These are phyloP conservation scores for Barypeithes pellucidus DNA, from an alignment of 2,888 invertebrate species.

Conservation along the genomic window DNA sequence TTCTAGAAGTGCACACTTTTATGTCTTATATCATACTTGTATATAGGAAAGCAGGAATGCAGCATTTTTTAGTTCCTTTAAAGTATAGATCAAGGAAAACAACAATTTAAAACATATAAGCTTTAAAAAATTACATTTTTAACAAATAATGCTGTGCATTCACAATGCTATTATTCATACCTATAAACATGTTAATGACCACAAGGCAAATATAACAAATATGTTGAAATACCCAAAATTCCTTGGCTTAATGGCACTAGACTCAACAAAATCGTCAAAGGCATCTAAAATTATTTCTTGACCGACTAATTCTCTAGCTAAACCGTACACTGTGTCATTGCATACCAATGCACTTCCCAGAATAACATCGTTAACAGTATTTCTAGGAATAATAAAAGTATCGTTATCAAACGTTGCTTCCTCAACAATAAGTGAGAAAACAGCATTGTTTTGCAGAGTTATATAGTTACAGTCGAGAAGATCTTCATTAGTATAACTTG, in stretches of 20 bases:
- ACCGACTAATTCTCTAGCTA: conserved; percentile 51
- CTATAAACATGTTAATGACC: background rate
- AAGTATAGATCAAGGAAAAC: too few relatives aligned
- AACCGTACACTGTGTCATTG: conserved; percentile 56
- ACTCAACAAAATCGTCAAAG: conserved; percentile 23
- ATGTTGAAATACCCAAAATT: background rate
- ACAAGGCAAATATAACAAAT: background rate
- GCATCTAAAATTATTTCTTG: conserved; percentile 41
- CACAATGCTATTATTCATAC: background rate
- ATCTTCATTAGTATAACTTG: conserved; percentile 19
- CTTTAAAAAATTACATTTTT: too few relatives aligned
- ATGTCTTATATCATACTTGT: too few relatives aligned
- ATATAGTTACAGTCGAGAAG: conserved; percentile 46
- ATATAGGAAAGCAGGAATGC: too few relatives aligned
- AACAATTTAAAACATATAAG: too few relatives aligned
- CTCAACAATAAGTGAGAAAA: conserved; percentile 11
- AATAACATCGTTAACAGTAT: conserved; percentile 38
- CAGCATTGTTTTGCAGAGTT: conserved; percentile 30
- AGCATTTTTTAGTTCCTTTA: too few relatives aligned
- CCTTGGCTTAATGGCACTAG: background rate
- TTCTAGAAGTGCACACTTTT: too few relatives aligned
- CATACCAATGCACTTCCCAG: conserved; percentile 57
- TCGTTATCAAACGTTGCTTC: conserved; percentile 21
- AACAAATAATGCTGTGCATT: background rate
- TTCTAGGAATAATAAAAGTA: conserved; percentile 10